A percentile compares a stretch with the other conserved stretches of the same genome.
Conservation (phyloP, 2,113 vertebrate species). For the Gadus macrocephalus region DNA sequence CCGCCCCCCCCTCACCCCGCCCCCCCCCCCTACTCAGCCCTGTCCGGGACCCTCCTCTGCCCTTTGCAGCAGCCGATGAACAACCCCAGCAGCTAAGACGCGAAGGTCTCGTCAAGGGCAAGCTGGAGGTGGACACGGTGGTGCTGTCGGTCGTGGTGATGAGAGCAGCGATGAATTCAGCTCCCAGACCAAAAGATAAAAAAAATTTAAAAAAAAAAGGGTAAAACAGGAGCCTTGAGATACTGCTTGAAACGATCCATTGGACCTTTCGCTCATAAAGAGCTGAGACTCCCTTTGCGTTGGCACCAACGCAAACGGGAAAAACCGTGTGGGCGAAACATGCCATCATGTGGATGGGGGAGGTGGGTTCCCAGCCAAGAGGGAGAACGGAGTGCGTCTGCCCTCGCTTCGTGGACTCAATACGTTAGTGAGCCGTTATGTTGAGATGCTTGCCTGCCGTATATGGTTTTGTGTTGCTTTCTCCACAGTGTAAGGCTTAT, state of each 20-base stretch:
- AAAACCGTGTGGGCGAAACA: too few relatives aligned
- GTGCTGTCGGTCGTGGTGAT: conserved; percentile 10
- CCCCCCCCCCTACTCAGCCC: background rate
- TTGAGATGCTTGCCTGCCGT: conserved; percentile 71
- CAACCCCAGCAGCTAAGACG: conserved; percentile 48
- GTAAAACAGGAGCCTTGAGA: too few relatives aligned
- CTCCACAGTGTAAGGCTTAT: conserved; percentile 68
- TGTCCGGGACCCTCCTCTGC: conserved; percentile 47
- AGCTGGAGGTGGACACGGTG: conserved; percentile 27
- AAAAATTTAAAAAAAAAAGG: background rate
- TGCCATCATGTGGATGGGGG: conserved; percentile 21
- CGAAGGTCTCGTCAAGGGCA: conserved; percentile 44
- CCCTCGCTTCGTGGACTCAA: conserved; percentile 56
- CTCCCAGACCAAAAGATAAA: background rate
- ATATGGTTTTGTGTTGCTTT: conserved; percentile 72
- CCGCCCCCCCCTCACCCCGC: conserved; percentile 32
- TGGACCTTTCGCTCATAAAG: too few relatives aligned
- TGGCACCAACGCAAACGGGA: too few relatives aligned
- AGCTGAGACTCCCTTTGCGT: too few relatives aligned
- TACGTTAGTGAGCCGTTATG: conserved; percentile 56
- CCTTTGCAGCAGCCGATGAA: conserved; percentile 35
- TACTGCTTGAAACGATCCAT: too few relatives aligned
- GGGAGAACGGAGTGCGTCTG: conserved; percentile 55
- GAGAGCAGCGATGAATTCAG: conserved; percentile 25
- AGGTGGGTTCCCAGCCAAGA: conserved; percentile 52